A percentile compares a stretch with the other conserved stretches of the same genome.
phyloP scores from a whole-genome alignment of 2,113 vertebrate genomes.

The Mirza zaza region DNA sequence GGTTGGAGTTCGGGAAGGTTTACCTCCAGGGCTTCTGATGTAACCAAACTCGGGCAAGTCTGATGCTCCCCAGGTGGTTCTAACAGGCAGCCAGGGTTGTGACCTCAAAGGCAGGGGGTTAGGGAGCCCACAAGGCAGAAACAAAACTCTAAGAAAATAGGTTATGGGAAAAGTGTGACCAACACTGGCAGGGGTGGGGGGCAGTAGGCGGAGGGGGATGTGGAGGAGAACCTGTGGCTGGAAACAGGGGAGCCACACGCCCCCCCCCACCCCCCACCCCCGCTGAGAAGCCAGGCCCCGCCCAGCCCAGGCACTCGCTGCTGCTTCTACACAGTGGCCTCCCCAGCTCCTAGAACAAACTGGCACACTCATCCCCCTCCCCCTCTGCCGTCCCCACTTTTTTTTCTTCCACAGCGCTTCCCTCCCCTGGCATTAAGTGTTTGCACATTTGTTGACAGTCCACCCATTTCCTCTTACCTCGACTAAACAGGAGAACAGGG shows the following conservation, averaged over 20 bases:
- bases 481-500: background rate
- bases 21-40: background rate
- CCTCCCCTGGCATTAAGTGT: background rate
- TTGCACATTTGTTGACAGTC: background rate
- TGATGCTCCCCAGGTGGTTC: background rate
- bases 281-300: background rate
- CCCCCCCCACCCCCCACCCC: no score
- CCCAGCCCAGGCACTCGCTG: background rate
- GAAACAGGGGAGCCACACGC: background rate
- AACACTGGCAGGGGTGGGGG: no score
- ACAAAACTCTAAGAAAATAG: background rate
- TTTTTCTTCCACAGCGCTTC: background rate
- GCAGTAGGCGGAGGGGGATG: no score
- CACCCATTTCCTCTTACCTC: background rate
- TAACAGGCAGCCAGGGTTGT: background rate
- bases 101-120: background rate
- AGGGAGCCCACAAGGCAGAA: background rate
- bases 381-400: background rate
- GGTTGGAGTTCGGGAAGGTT: background rate
- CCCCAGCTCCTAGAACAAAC: background rate
- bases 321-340: background rate
- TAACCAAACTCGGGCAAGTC: background rate
- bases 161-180: background rate
- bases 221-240: background rate
- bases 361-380: background rate